Evolutionary conservation across 2,113 vertebrate species (phyloP), one percentile per base, ranked within the genome.

Genomic region (Lagenorhynchus albirostris): DNA sequence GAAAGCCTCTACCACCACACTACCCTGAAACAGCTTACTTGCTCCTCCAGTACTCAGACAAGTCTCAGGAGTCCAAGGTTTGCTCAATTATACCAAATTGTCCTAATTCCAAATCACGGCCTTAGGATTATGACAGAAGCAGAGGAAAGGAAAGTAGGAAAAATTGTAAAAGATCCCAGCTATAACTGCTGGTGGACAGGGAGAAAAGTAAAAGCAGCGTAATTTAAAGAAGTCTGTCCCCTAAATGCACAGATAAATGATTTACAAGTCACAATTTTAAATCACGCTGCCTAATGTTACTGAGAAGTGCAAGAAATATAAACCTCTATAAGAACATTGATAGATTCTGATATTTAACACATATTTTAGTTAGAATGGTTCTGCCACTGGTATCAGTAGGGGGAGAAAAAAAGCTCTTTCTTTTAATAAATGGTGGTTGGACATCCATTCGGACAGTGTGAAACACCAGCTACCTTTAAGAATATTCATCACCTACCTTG

Each of bases 401-500:
- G 73, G 41, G 25, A 65, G n/a, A 6, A 21, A 53, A 70, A 74
- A 41, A 82, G 29, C 18, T 95, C 81, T 77, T 90, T 93, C 84
- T 93, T 92, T 80, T 94, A 76, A 89, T 89, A 90, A 95, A 67
- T 14, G 67, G 76, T 77, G 25, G 62, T 50, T 67, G 76, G 80
- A 94, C 92, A 95, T 94, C 44, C 84, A 85, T 73, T 82, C 88
- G 76, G 91, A 96, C 73, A 85, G 41, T 23, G 41, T 81, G 92
- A 95, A 87, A 71, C 53, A 36, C 89, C 62, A 82, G 84, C 8
- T 67, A 79, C 87, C 86, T 97, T 96, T 90, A 94, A 90, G 89
- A 98, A 90, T 89, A 94, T 92, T 97, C 96, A 92, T 95, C 73
- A 76, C 58, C 89, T 95, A 60, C 62, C 95, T 97, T 90, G 74